phyloP scores from a whole-genome alignment of 2,888 invertebrate genomes.

The Tuta absoluta region DNA sequence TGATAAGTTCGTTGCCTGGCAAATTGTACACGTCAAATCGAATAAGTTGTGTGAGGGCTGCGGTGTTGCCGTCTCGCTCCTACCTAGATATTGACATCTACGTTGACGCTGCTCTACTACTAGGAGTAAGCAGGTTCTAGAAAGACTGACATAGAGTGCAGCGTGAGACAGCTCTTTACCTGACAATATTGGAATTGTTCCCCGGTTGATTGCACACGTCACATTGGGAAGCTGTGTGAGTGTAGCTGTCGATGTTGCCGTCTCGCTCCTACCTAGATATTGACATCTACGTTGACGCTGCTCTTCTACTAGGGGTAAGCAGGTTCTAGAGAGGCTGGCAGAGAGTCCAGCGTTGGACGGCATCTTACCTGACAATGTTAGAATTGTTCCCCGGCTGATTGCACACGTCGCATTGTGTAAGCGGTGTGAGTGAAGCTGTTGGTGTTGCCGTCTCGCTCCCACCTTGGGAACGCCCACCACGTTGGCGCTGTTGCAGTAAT shows the following conservation, averaged over 20 bases:
- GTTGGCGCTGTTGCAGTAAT: conserved; percentile 40
- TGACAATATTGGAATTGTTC: conserved; percentile 84
- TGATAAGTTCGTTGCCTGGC: conserved; percentile 77
- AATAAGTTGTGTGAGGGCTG: conserved; percentile 58
- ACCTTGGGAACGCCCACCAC: conserved; percentile 46
- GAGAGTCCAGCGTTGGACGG: no score
- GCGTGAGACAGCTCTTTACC: no score
- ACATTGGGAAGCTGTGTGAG: conserved; percentile 78
- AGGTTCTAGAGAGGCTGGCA: no score
- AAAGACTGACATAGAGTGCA: no score
- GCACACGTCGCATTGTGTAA: conserved; percentile 86
- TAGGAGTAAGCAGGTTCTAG: no score
- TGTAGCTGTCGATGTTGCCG: conserved; percentile 40
- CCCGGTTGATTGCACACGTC: conserved; percentile 85
- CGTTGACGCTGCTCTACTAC: no score
- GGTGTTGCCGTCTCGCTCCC: conserved; percentile 37
- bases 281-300: no score
- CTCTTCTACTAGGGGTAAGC: no score
- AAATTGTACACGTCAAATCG: conserved; percentile 85
- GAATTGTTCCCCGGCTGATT: conserved; percentile 79
- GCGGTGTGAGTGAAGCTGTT: conserved; percentile 51
- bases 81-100: no score
- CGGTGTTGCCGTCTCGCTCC: conserved; percentile 38
- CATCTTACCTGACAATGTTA: conserved; percentile 80
- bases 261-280: conserved; percentile 40